phyloP scores from a whole-genome alignment of 2,888 invertebrate species.

The Diplolepis rosae region DNA sequence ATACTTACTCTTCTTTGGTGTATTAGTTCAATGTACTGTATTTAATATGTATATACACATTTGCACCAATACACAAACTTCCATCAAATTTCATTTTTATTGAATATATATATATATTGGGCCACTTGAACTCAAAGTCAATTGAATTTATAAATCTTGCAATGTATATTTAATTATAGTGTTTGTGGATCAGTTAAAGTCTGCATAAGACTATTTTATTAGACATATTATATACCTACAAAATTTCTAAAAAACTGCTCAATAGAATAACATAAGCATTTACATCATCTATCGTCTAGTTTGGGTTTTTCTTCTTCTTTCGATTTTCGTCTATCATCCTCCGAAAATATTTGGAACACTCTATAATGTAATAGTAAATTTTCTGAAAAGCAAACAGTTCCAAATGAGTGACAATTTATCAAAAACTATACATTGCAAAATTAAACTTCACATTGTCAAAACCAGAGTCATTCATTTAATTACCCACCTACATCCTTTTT shows the following conservation, averaged over 20 bases:
- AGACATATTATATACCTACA: not conserved
- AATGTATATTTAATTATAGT: too few relatives aligned
- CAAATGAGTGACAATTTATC: not conserved
- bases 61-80: too few relatives aligned
- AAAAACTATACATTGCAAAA: not conserved
- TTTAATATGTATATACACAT: too few relatives aligned
- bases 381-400: constrained; percentile 57
- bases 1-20: too few relatives aligned
- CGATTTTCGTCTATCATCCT: not conserved
- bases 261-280: not conserved
- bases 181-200: constrained; percentile 20
- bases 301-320: not conserved
- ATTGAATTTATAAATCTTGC: too few relatives aligned
- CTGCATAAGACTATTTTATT: not conserved
- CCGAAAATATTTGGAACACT: constrained; percentile 75
- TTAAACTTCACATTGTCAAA: not conserved
- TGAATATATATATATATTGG: too few relatives aligned
- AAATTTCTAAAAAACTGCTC: not conserved
- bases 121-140: too few relatives aligned
- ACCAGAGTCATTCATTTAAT: too few relatives aligned
- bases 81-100: too few relatives aligned
- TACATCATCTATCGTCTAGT: not conserved
- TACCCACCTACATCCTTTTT: constrained; percentile 77
- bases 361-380: constrained; percentile 80
- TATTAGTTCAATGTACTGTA: too few relatives aligned